Evolutionary conservation across 2,797 vertebrate genomes (phyloP).

Genomic region (Cirrhinus mrigala): DNA sequence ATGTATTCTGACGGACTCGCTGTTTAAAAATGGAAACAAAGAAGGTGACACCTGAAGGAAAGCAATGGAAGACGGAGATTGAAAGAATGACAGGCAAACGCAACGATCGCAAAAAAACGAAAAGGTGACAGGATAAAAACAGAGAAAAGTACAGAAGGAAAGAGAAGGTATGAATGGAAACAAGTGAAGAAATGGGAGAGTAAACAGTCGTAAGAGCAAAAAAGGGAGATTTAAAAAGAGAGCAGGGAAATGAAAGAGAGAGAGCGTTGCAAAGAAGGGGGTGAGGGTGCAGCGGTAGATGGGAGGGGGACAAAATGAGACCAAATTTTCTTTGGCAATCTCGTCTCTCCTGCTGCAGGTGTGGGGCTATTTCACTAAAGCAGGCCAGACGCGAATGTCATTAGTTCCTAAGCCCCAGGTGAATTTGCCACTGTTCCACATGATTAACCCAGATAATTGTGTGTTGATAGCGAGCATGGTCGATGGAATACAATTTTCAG

Average conservation of each 20-base stretch:
- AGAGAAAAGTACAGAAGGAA: not conserved
- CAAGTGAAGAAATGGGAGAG: constrained; percentile 21
- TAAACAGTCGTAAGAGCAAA: constrained; percentile 75
- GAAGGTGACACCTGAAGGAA: constrained; percentile 24
- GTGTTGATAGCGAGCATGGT: constrained; percentile 99
- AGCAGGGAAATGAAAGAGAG: constrained; percentile 58
- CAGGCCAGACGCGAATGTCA: constrained; percentile 99
- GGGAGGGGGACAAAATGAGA: constrained; percentile 87
- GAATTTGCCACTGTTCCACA: constrained; percentile 99
- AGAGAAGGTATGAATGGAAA: constrained; percentile 9
- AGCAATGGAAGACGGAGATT: constrained; percentile 7
- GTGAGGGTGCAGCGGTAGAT: constrained; percentile 55
- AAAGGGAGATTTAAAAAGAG: constrained; percentile 59
- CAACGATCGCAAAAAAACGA: not conserved
- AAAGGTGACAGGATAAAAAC: constrained; percentile 18
- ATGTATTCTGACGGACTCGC: constrained; percentile 60
- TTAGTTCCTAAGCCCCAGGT: constrained; percentile 99
- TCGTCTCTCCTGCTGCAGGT: constrained; percentile 99
- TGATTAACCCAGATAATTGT: constrained; percentile 99
- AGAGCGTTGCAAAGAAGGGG: constrained; percentile 75
- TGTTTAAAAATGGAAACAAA: constrained; percentile 32
- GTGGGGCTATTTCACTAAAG: constrained; percentile 99
- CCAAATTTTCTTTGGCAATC: constrained; percentile 99
- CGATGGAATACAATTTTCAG: constrained; percentile 99
- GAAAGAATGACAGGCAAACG: constrained; percentile 26